phyloP scores from a whole-genome alignment of 2,888 invertebrate species.

The Blera fallax region DNA sequence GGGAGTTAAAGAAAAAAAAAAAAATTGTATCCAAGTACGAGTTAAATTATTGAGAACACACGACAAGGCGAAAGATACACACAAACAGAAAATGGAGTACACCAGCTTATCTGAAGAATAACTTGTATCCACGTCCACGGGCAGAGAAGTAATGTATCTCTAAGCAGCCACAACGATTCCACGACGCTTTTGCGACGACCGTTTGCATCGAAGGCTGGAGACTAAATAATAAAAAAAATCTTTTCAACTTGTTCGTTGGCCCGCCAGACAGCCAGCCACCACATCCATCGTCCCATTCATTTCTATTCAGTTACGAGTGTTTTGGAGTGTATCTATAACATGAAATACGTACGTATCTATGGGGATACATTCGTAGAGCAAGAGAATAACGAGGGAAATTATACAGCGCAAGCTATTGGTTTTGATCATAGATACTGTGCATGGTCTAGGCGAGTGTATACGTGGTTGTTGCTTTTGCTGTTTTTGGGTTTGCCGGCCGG shows the following conservation, averaged over 20 bases:
- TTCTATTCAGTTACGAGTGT: constrained; percentile 58
- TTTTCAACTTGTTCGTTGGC: constrained; percentile 58
- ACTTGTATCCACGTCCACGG: constrained; percentile 50
- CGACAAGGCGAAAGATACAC: not conserved
- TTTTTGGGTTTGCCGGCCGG: constrained; percentile 51
- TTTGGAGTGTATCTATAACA: constrained; percentile 52
- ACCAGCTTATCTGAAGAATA: constrained; percentile 36
- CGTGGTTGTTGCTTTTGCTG: constrained; percentile 41
- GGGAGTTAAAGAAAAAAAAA: no score
- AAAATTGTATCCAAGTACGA: not conserved
- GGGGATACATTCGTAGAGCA: constrained; percentile 3
- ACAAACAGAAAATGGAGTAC: not conserved
- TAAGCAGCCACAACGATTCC: constrained; percentile 38
- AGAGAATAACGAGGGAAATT: constrained; percentile 18
- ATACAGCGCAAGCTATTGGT: constrained; percentile 49
- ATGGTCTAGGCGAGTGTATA: not conserved
- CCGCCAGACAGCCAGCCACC: constrained; percentile 39
- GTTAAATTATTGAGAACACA: not conserved
- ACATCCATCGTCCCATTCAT: constrained; percentile 47
- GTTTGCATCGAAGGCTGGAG: constrained; percentile 79
- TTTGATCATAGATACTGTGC: constrained; percentile 35
- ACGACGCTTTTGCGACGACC: constrained; percentile 75
- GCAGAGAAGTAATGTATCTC: constrained; percentile 55
- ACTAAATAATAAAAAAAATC: constrained; percentile 77
- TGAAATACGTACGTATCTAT: constrained; percentile 4